A percentile compares a stretch with the other conserved stretches of the same genome.
These are phyloP conservation scores for Himantopus leucocephalus DNA, from an alignment of 2,113 vertebrate species.

Conservation along the genomic window DNA sequence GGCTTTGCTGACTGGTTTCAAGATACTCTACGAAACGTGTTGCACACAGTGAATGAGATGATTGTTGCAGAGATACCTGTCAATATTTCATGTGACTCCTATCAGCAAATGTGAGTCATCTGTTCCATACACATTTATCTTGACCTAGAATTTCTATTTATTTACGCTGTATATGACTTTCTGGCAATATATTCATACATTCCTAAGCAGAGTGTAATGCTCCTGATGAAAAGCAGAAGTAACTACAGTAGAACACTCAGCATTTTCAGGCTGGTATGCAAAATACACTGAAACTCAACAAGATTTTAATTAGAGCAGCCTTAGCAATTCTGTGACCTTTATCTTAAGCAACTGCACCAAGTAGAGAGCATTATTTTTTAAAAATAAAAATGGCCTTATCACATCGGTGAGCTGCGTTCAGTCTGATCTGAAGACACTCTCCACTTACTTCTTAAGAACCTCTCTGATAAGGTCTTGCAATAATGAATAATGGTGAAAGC, in stretches of 20 bases:
- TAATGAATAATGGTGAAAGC: not conserved
- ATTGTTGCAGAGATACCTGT: not conserved
- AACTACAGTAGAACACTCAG: not conserved
- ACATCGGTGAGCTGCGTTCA: not conserved
- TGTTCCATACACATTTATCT: not conserved
- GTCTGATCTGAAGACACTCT: not conserved
- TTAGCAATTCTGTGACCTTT: not conserved
- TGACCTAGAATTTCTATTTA: not conserved
- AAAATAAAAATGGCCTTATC: not conserved
- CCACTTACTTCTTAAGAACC: not conserved
- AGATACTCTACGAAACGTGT: not conserved
- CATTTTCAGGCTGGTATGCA: not conserved
- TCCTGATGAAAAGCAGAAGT: not conserved
- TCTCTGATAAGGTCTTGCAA: not conserved
- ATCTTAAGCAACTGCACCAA: not conserved
- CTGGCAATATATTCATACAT: not conserved
- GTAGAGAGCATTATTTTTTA: not conserved
- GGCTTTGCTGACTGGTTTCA: not conserved
- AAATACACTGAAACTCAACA: not conserved
- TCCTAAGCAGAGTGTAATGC: not conserved
- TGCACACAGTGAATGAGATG: not conserved
- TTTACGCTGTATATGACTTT: not conserved
- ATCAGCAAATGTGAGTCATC: not conserved
- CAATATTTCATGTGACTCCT: not conserved
- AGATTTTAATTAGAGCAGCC: not conserved